Evolutionary conservation across 1,140 invertebrate genomes (phyloP).

Genomic region (Drosophila parvula): DNA sequence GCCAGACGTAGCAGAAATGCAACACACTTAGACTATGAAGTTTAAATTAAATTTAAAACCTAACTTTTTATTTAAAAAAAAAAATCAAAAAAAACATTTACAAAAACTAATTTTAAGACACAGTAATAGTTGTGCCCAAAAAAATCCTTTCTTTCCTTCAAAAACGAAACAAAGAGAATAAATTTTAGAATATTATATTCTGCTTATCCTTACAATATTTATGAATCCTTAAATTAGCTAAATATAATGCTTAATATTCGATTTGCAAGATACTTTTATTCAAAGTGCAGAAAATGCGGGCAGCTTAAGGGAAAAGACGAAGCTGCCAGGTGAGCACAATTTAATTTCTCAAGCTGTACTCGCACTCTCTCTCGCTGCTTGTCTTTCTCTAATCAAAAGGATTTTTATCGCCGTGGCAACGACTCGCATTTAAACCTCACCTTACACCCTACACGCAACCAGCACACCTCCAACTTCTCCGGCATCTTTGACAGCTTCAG

Average conservation of each 20-base stretch:
- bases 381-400: slow-evolving; percentile 73
- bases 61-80: too few species aligned
- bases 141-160: too few species aligned
- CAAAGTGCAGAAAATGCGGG: slow-evolving; percentile 10
- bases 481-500: slow-evolving; percentile 50
- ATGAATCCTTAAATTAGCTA: background rate
- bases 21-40: slow-evolving; percentile 8
- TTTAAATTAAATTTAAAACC: background rate
- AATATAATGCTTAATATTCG: background rate
- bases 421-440: slow-evolving; percentile 41
- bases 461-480: background rate
- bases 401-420: slow-evolving; percentile 75
- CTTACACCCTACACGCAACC: background rate
- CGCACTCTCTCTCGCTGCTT: slow-evolving; percentile 7
- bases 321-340: slow-evolving; percentile 79
- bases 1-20: slow-evolving; percentile 67
- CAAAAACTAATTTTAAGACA: too few species aligned
- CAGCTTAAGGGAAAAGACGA: background rate
- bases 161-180: too few species aligned
- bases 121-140: too few species aligned
- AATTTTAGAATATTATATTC: too few species aligned
- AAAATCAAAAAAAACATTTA: too few species aligned
- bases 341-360: slow-evolving; percentile 76
- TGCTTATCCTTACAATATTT: too few species aligned
- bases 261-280: background rate